Base-by-base conservation (phyloP, 2,888 invertebrate genomes). In the Sceliomorpha sp. region DNA sequence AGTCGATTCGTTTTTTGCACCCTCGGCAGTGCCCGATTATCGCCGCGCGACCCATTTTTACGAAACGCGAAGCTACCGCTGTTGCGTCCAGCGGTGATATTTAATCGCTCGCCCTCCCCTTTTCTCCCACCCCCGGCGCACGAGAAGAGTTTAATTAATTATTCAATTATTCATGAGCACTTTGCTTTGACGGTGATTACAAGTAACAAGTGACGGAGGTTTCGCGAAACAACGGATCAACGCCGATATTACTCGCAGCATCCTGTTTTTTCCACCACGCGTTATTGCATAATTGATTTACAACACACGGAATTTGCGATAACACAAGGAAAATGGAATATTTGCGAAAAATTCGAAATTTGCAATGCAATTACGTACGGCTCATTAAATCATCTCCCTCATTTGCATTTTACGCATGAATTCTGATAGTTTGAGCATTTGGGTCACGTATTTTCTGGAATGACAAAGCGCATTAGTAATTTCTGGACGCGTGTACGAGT, bases 361-460 rank as follows among this genome's bases (percentile, higher is more conserved):
- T 8, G 5, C 32, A 32, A 4, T 32, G 20, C 20, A 20, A 20
- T 20, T 20, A 2, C 5, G 20, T 20, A 20, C 20, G 20, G 20
- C 20, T 20, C 20, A 20, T 20, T 34, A 34, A 34, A 34, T 34
- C 9, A 34, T 39, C 2, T 39, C 9, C 20, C 17, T 47, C 17
- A 39, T 20, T 12, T 31, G 20, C 20, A 39, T 48, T 24, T 9
- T 26, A 17, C 6, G 32, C 24, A 8, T 24, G 14, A 15, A 12
- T 26, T 13, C 20, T 13, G 37, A 39, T 42, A 36, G 26, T 42
- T 42, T 13, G 37, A 10, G 13, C 17, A 60, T 50, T 45, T 44
- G 29, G 51, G 51, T 37, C 51, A 51, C 37, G 45, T 51, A 60
- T 51, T 60, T 60, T 44, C 51, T 17, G 44, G 15, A 39, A 51